Base-by-base conservation (phyloP, 1,140 invertebrate species). In the Drosophila eugracilis region DNA sequence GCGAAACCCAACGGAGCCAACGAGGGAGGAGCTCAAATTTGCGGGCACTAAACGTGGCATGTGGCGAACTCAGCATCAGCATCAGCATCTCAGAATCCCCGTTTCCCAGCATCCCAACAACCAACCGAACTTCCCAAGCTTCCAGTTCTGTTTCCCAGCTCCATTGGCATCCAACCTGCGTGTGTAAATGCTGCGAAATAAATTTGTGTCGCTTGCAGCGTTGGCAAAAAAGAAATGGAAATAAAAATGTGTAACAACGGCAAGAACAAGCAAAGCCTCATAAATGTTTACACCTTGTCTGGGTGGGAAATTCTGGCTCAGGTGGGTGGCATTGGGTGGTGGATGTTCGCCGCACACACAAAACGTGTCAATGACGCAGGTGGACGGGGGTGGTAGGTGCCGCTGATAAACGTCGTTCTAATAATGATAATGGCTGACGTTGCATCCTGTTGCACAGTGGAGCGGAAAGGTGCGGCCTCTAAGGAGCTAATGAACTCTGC, bases 251-350 rank as follows among this genome's bases (percentile, higher is more conserved):
- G 54, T 49, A 60, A 50, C 70, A 52, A 50, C 69, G 47, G 47
- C 67, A 72, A 50, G 44, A 72, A 72, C 69, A 67, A 67, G 54
- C 59, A 57, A 34, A 73, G 53, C 76, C 76, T 69, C 81, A 85
- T 86, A 85, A 85, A 85, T 85, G 81, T 86, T 85, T 86, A 85
- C 81, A 85, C 80, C 80, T 85, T 85, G 73, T 83, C 49, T 37
- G 39, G 54, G 59, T 60, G 67, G 47, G 62, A 72, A 48, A 52
- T 47, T 47, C 57, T 55, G 62, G 57, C 60, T 49, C 22, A 45
- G 14, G 26, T 12, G 54, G 44, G 19, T 53, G 53, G 45, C 1
- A 12, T 5, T 15, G 21, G 17, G 24, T 26, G 22, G 34, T 24
- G 28, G 32, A 17, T 44, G 45, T 6, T 19, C 19, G 39, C 28